Evolutionary conservation across 1,140 invertebrate genomes (phyloP), one percentile per base, ranked within the genome.

Genomic region (Brachionus koreanus): DNA sequence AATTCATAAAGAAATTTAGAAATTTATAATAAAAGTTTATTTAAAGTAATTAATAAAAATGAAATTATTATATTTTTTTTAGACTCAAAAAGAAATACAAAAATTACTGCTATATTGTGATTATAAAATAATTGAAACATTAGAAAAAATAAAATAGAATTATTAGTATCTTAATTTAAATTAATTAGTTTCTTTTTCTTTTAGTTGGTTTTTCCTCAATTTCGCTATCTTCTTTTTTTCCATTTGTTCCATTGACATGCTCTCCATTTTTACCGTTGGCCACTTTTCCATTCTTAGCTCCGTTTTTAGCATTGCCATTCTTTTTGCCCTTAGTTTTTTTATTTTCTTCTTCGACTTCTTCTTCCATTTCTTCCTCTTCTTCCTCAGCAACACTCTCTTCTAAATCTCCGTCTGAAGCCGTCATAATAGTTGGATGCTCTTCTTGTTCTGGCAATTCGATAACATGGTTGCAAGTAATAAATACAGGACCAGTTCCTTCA

Each of bases 401-500:
- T 9, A 83, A 79, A n/a, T 85, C 84, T 9, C 85, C 85, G 12
- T 83, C 83, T 25, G 83, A 77, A 39, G 82, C 72, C 4, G 84
- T 84, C 42, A 86, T 85, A 61, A 84, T 33, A 5, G 33, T 46
- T 23, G 16, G 12, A 5, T 33, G 81, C 12, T 35, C 49, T 61
- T 39, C 67, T 19, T 23, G 23, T n/a, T 2, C 43, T 16, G 76
- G 84, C 84, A 77, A 83, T 85, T 85, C 85, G 12, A 86, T 84
- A 65, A 86, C 82, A 76, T 86, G 85, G 19, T 85, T 84, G 16
- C 85, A 85, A 19, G 84, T 83, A 25, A 86, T 67, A 83, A 83
- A 82, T n/a, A 86, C 83, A 61, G 86, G 86, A 33, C 86, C 86
- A 39, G 83, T 61, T 5, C 86, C 86, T 61, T 85, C 85, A 3